Base-by-base conservation (phyloP, 2,888 invertebrate species). In the Sclerodermus sp. region DNA sequence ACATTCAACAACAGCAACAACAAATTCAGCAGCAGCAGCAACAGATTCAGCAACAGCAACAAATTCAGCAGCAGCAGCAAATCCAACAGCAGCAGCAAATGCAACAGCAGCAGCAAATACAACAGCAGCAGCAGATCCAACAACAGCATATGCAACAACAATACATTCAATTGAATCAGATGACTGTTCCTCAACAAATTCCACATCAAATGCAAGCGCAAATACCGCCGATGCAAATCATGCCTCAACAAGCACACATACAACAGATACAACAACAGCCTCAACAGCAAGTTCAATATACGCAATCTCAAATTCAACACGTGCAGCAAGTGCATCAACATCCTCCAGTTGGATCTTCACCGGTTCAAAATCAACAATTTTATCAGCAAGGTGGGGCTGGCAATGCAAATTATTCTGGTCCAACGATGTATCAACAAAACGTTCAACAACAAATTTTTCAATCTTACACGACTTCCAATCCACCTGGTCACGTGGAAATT, bases 1-100 rank as follows among this genome's bases (percentile, higher is more conserved):
- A n/a, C n/a, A n/a, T n/a, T n/a, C 84, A 79, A 41, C 79, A 84
- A 61, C 82, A 83, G 53, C 83, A 83, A 56, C 83, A 78, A 39
- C 23, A 23, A 8, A 51, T 53, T 30, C 34, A 23, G 34, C 23
- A 23, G 23, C 23, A 23, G 23, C 3, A 5, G 8, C 23, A 23
- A 23, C 23, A 23, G 8, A 8, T 23, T 23, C 23, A 23, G 8
- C 23, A 23, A 8, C 23, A 23, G 8, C 23, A 23, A 23, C 23
- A 23, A 23, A 23, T 23, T 5, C 23, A 23, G 23, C 84, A 79
- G 42, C 79, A 84, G 60, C 84, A 79, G 42, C 79, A 84, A 60
- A 83, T 83, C 53, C 83, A 83, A 55, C 83, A 78, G 40, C 23
- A 23, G 13, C 55, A 55, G 40, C 36, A 30, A 44, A n/a, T 34